Base-by-base conservation (phyloP, 2,888 invertebrate genomes). In the Priocnemis perturbator region DNA sequence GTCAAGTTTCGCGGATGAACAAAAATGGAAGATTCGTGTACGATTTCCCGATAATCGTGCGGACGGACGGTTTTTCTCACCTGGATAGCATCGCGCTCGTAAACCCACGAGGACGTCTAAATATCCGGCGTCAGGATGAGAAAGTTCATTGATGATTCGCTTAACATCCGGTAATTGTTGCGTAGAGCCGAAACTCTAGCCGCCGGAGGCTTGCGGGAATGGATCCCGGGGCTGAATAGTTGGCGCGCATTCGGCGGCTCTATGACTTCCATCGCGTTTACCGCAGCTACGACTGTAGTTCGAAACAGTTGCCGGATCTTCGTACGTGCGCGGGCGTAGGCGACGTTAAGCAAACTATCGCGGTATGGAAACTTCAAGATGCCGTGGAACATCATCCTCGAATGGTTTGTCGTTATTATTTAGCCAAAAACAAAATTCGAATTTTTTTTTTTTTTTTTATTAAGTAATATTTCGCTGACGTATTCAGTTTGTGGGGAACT, bases 131-230 rank as follows among this genome's bases (percentile, higher is more conserved):
- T 11, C 37, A 37, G 37, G 37, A 56, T 45, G 48, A 45, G 63
- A 73, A 73, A 73, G 73, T 73, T 70, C 21, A 65, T 71, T 58
- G 73, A 69, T 65, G 73, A 73, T 57, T 73, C 69, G 60, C 52
- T 58, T 63, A 65, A 73, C 64, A 74, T 73, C 66, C 64, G 73
- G 64, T 60, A 69, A 69, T 64, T 64, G 73, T 68, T 69, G 57
- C 55, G 30, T 45, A 62, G 48, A 66, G 62, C 64, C 61, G 67
- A 57, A 73, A 73, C 66, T 69, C 55, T 44, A 56, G 53, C 44
- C 60, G 45, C 64, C 26, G 52, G 63, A 69, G 66, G 64, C 67
- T 69, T 64, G 59, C 64, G 60, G 62, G 56, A 69, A 71, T 37
- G 37, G 37, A 37, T 37, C 37, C 37, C 14, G 3, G 14, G 19